Evolutionary conservation across 2,113 vertebrate species (phyloP), one percentile per base, ranked within the genome.

Genomic region (Sylvietta virens): DNA sequence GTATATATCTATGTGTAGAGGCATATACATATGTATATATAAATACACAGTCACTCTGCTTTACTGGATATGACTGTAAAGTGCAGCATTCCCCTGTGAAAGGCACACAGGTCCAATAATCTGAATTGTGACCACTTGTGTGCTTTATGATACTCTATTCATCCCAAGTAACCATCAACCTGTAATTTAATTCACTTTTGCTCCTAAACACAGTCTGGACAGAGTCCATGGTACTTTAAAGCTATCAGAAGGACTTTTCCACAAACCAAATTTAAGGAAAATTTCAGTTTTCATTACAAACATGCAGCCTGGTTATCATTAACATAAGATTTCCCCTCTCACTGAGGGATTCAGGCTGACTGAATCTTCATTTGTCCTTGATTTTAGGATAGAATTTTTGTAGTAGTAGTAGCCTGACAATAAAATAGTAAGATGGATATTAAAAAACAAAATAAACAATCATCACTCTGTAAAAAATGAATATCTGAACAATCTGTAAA

Each of bases 371-470:
- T 35, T 39, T 6, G 71, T 78, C 74, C 35, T 17, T 33, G 48
- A 57, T 73, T 88, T 83, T 60, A 95, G 56, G 81, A 95, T 85
- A 84, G 51, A 81, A 83, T 44, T 74, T 79, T 88, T 67, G 57
- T 28, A 70, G 42, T 45, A 57, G 48, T 35, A 62, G 37, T 79
- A 97, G 31, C 20, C 81, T 77, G 54, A 22, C 61, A 92, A 90
- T 70, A 77, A 66, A 81, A 33, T 31, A 88, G 20, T 53, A 92
- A 79, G 28, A 74, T 17, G 35, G 58, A 42, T 78, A 83, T 86
- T 62, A 79, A 26, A 90, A 66, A 78, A 87, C n/a, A 50, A 94
- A 92, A 61, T 53, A 45, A 78, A 86, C 16, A 73, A 70, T 45
- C 64, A 82, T 40, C 14, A 37, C 22, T 19, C 26, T 80, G 13